phyloP scores from a whole-genome alignment of 2,888 invertebrate species.

The Tachina grossa region DNA sequence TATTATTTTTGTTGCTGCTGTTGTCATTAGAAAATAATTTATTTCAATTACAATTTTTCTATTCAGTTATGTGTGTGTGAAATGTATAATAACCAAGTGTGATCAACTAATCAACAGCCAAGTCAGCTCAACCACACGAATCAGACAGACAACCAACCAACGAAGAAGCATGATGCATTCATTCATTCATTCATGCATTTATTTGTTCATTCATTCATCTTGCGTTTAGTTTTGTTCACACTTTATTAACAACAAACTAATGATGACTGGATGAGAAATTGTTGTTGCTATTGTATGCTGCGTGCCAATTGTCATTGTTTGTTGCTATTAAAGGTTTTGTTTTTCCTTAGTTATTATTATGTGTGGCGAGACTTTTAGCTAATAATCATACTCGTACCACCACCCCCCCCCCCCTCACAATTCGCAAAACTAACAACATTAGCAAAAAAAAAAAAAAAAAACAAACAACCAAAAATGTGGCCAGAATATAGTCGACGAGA shows the following conservation, averaged over 20 bases:
- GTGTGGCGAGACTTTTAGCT: slow-evolving; percentile 58
- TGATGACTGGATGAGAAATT: slow-evolving; percentile 38
- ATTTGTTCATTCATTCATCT: slow-evolving; percentile 32
- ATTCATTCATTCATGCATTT: slow-evolving; percentile 36
- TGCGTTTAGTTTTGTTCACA: slow-evolving; percentile 50
- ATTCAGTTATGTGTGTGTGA: neutral
- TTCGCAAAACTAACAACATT: slow-evolving; percentile 16
- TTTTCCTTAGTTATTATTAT: slow-evolving; percentile 36
- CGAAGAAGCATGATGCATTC: slow-evolving; percentile 33
- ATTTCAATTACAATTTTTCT: slow-evolving; percentile 54
- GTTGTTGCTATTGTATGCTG: neutral
- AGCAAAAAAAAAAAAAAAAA: neutral
- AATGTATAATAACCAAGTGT: slow-evolving; percentile 8
- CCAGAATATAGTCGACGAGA: neutral
- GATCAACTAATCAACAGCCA: slow-evolving; percentile 32
- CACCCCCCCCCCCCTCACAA: slow-evolving; percentile 33
- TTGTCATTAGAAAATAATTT: slow-evolving; percentile 66
- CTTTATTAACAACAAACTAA: slow-evolving; percentile 44
- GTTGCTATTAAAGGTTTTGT: slow-evolving; percentile 3
- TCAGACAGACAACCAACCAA: slow-evolving; percentile 7
- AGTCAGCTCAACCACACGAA: slow-evolving; percentile 18
- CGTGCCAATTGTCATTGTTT: slow-evolving; percentile 13
- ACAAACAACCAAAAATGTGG: neutral
- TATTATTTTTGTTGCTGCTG: slow-evolving; percentile 8
- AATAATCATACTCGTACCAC: slow-evolving; percentile 36